phyloP scores from a whole-genome alignment of 2,113 vertebrate species.

The Alces alces region DNA sequence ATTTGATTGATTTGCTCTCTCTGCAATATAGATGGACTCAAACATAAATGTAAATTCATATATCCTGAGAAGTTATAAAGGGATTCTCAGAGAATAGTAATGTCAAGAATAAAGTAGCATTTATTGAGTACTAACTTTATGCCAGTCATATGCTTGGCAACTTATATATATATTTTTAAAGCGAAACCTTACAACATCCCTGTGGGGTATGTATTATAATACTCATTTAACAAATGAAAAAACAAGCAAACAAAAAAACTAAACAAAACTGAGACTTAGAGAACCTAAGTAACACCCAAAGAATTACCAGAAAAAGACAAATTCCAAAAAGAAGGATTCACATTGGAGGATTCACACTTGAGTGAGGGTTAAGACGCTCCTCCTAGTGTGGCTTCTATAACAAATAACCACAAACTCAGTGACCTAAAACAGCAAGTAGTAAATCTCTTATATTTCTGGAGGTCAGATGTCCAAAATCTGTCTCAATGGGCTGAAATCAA shows the following conservation, averaged over 20 bases:
- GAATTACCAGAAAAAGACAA: neutral
- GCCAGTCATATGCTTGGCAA: neutral
- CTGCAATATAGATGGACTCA: constrained; percentile 32
- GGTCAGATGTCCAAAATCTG: neutral
- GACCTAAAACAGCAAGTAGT: neutral
- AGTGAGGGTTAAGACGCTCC: neutral
- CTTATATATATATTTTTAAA: neutral
- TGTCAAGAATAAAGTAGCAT: constrained; percentile 17
- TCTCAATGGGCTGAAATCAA: neutral
- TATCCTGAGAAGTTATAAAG: constrained; percentile 34
- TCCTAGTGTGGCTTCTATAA: neutral
- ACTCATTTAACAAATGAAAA: neutral
- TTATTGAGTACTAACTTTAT: constrained; percentile 24
- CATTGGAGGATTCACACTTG: neutral
- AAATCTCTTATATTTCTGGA: neutral
- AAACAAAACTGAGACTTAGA: neutral
- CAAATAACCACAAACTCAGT: neutral
- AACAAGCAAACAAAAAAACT: neutral
- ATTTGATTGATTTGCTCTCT: constrained; percentile 59
- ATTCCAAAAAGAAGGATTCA: neutral
- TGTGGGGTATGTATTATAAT: neutral
- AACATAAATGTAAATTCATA: constrained; percentile 56
- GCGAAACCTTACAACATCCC: neutral
- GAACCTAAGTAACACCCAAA: neutral
- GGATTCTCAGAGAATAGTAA: constrained; percentile 6